phyloP scores from a whole-genome alignment of 1,140 invertebrate genomes.

The Drosophila seguyi region DNA sequence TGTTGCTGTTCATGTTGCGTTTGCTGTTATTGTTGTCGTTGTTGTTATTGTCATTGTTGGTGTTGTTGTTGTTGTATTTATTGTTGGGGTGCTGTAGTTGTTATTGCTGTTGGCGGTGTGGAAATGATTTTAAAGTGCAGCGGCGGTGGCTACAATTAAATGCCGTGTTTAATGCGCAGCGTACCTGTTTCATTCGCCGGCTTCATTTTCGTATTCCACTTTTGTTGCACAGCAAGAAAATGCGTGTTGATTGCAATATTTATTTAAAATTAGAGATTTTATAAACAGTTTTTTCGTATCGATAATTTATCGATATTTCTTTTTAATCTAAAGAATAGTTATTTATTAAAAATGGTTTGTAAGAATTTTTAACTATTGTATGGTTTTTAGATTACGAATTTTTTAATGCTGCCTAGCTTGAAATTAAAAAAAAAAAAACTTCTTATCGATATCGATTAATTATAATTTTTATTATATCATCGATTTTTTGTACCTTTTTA shows the following conservation, averaged over 20 bases:
- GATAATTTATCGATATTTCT: no score
- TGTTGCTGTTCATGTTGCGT: conserved; percentile 33
- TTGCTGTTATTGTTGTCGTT: conserved; percentile 27
- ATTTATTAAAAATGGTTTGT: no score
- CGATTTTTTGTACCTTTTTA: no score
- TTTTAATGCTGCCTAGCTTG: no score
- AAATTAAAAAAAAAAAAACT: no score
- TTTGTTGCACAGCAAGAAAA: conserved; percentile 19
- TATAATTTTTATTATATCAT: no score
- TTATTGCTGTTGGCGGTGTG: conserved; percentile 43
- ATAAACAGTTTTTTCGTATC: no score
- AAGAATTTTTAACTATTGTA: no score
- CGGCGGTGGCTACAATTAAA: conserved; percentile 74
- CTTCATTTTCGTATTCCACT: conserved; percentile 40
- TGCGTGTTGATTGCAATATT: not conserved
- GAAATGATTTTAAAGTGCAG: conserved; percentile 77
- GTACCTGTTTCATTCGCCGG: conserved; percentile 57
- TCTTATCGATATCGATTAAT: no score
- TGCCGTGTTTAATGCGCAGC: conserved; percentile 71
- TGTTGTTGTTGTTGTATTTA: conserved; percentile 16
- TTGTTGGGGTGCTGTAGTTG: conserved; percentile 29
- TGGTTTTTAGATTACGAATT: no score
- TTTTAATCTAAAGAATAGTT: no score
- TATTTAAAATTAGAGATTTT: not conserved
- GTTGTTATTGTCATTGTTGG: conserved; percentile 16